Percentiles rank a stretch among this genome's conserved stretches.
These are phyloP conservation scores for Campylomormyrus numenius DNA, from an alignment of 2,113 vertebrate species.

Conservation along the genomic window DNA sequence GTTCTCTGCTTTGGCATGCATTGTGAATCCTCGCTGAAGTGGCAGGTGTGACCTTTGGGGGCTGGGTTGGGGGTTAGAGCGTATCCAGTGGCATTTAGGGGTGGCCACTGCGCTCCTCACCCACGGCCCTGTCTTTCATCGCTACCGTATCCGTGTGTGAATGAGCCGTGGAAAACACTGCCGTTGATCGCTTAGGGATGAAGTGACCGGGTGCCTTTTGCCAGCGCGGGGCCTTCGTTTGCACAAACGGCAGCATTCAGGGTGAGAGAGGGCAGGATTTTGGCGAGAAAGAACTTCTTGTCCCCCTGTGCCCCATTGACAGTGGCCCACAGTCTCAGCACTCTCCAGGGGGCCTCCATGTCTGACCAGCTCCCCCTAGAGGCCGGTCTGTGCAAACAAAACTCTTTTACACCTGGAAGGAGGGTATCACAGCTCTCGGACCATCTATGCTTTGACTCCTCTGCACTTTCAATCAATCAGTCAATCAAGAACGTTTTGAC, in stretches of 20 bases:
- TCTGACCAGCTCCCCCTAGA: background rate
- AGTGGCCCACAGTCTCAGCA: background rate
- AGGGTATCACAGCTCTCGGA: background rate
- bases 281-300: background rate
- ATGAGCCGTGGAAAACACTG: background rate
- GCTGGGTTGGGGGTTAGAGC: background rate
- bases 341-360: background rate
- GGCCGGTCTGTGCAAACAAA: background rate
- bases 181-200: background rate
- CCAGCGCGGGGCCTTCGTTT: background rate
- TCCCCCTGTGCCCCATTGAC: background rate
- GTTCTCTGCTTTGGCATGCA: background rate
- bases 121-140: background rate
- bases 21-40: background rate
- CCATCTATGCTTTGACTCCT: background rate
- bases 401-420: background rate
- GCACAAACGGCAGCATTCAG: background rate
- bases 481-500: background rate
- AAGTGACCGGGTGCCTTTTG: background rate
- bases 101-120: background rate
- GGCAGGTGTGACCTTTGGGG: background rate
- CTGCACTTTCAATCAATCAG: background rate
- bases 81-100: background rate
- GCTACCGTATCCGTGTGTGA: background rate
- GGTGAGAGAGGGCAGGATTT: background rate